A percentile compares a stretch with the other conserved stretches of the same genome.
These are phyloP conservation scores for Rhagoletis pomonella DNA, from an alignment of 1,140 invertebrate species.

Conservation along the genomic window DNA sequence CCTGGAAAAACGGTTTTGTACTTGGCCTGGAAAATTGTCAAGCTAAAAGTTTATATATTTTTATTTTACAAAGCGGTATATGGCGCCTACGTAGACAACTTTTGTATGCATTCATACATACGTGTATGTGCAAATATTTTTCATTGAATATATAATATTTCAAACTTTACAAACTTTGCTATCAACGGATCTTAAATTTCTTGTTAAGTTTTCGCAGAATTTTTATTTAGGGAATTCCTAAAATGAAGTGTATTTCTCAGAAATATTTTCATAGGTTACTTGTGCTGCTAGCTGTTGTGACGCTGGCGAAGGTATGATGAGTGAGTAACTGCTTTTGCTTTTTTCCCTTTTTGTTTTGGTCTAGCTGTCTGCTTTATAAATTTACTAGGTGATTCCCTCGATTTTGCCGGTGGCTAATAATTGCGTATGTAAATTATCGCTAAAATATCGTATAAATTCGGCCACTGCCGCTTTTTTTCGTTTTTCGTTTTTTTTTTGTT, in stretches of 20 bases:
- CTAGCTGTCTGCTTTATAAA: background rate
- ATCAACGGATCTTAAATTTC: too few species aligned
- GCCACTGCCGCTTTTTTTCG: background rate
- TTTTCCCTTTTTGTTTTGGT: too few species aligned
- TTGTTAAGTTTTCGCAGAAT: too few species aligned
- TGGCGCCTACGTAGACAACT: background rate
- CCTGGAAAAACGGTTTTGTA: constrained; percentile 32
- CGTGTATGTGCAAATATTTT: background rate
- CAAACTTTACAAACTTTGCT: too few species aligned
- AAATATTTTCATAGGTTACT: background rate
- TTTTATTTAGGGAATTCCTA: too few species aligned
- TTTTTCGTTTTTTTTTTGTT: too few species aligned
- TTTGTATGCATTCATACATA: background rate
- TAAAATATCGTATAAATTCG: background rate
- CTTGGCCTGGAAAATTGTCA: constrained; percentile 40
- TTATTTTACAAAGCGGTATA: background rate
- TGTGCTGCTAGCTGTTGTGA: background rate
- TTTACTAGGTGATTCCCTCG: background rate
- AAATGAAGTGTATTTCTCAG: background rate
- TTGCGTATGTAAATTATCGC: background rate
- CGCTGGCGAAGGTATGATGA: background rate
- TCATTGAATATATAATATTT: too few species aligned
- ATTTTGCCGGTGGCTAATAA: background rate
- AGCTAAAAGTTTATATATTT: background rate
- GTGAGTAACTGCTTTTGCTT: background rate